Conservation (phyloP, 2,797 vertebrate genomes). For the Mormyrops boulengeri region DNA sequence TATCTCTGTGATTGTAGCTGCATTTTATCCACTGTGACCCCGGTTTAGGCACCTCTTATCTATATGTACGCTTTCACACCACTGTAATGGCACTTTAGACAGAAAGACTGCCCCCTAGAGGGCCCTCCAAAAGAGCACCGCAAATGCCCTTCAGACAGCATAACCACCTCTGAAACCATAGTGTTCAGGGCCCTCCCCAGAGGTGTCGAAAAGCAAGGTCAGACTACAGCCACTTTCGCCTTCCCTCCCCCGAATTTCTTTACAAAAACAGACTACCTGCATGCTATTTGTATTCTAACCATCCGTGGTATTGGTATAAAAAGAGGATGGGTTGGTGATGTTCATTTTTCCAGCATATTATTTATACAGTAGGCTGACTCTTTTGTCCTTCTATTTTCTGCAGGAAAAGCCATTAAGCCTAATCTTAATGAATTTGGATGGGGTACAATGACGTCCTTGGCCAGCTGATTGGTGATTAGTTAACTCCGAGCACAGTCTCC, state of each 20-base stretch:
- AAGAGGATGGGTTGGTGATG: slow-evolving; percentile 8
- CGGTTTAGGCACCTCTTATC: not conserved
- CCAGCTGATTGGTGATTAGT: slow-evolving; percentile 55
- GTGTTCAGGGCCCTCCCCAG: not conserved
- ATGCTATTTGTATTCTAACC: slow-evolving; percentile 23
- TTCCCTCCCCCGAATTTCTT: not conserved
- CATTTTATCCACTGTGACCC: not conserved
- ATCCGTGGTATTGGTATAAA: slow-evolving; percentile 42
- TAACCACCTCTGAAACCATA: not conserved
- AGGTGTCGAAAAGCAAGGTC: not conserved
- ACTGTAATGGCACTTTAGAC: not conserved
- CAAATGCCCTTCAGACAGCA: not conserved
- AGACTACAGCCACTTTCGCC: not conserved
- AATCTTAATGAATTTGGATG: slow-evolving; percentile 60
- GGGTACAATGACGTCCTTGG: slow-evolving; percentile 53
- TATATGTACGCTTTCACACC: not conserved
- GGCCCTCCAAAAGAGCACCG: not conserved
- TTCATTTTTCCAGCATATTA: slow-evolving; percentile 31
- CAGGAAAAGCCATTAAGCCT: slow-evolving; percentile 53
- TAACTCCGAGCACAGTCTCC: slow-evolving; percentile 13
- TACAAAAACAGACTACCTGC: slow-evolving; percentile 31
- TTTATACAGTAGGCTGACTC: slow-evolving; percentile 35
- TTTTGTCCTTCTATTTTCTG: slow-evolving; percentile 32
- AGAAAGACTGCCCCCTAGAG: not conserved
- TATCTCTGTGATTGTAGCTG: not conserved